Conservation (phyloP, 92 coral and sea anemone species). For the Phenganax marumi region DNA sequence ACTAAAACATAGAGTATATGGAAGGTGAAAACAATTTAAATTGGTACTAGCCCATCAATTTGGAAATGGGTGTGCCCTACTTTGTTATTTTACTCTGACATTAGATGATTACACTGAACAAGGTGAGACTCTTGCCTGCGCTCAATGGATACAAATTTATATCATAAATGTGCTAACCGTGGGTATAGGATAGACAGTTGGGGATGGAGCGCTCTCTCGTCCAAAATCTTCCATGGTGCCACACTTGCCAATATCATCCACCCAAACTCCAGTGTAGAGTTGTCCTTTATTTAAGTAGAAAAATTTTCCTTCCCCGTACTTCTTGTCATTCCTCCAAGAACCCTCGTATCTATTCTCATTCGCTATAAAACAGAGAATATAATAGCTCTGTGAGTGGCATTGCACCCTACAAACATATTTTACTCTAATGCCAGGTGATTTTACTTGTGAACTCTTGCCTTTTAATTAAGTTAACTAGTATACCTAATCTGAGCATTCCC, state of each 20-base stretch:
- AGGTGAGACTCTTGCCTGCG: no score
- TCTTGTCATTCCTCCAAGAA: conserved; percentile 87
- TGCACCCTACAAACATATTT: not conserved
- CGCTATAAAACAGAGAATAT: conserved; percentile 51
- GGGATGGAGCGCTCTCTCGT: conserved; percentile 85
- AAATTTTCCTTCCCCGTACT: conserved; percentile 91
- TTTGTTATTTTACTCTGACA: no score
- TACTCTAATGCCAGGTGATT: not conserved
- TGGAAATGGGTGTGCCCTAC: no score
- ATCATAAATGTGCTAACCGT: conserved; percentile 58
- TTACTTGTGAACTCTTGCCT: not conserved
- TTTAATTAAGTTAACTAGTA: not conserved
- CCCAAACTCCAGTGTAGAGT: conserved; percentile 93
- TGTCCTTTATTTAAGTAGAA: conserved; percentile 93
- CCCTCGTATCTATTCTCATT: conserved; percentile 99
- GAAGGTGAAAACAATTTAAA: not conserved
- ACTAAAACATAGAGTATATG: conserved; percentile 46
- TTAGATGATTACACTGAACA: no score
- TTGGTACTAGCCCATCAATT: no score
- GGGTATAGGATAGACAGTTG: conserved; percentile 85
- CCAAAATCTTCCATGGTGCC: conserved; percentile 99
- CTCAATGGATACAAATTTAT: not conserved
- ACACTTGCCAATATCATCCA: conserved; percentile 89
- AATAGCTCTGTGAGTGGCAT: not conserved
- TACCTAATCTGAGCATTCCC: conserved; percentile 96